phyloP scores from a whole-genome alignment of 2,113 vertebrate species.

The Channa argus region DNA sequence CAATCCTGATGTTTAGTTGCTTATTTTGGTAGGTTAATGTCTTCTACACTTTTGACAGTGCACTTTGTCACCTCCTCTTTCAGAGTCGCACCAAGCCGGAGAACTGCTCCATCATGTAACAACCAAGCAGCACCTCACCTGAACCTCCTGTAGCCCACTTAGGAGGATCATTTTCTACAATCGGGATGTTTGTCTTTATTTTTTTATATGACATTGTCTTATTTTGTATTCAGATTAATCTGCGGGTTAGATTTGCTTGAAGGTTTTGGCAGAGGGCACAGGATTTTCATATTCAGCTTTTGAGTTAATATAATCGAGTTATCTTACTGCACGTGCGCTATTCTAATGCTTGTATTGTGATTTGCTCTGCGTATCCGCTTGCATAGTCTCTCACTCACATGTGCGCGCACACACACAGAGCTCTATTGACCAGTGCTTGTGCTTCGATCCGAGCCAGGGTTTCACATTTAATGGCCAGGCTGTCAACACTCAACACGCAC shows the following conservation, averaged over 20 bases:
- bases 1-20: too few relatives aligned
- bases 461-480: slow-evolving; percentile 66
- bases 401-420: not conserved
- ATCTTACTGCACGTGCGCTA: slow-evolving; percentile 68
- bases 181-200: slow-evolving; percentile 45
- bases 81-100: slow-evolving; percentile 76
- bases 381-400: not conserved
- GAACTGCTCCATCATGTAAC: slow-evolving; percentile 84
- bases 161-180: slow-evolving; percentile 34
- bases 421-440: slow-evolving; percentile 58
- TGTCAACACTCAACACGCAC: slow-evolving; percentile 79
- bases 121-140: slow-evolving; percentile 43
- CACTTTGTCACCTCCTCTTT: slow-evolving; percentile 10
- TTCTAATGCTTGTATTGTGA: slow-evolving; percentile 43
- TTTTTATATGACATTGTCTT: slow-evolving; percentile 52
- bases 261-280: slow-evolving; percentile 46
- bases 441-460: slow-evolving; percentile 49
- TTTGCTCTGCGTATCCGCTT: slow-evolving; percentile 13
- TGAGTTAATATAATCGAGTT: slow-evolving; percentile 45
- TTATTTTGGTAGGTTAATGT: too few relatives aligned
- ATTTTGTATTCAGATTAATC: slow-evolving; percentile 73
- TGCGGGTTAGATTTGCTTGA: slow-evolving; percentile 65
- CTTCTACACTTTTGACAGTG: not conserved
- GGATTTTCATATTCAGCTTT: slow-evolving; percentile 40
- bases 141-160: slow-evolving; percentile 28